Base-by-base conservation (phyloP, 1,140 invertebrate species). In the Pentalonia nigronervosa region DNA sequence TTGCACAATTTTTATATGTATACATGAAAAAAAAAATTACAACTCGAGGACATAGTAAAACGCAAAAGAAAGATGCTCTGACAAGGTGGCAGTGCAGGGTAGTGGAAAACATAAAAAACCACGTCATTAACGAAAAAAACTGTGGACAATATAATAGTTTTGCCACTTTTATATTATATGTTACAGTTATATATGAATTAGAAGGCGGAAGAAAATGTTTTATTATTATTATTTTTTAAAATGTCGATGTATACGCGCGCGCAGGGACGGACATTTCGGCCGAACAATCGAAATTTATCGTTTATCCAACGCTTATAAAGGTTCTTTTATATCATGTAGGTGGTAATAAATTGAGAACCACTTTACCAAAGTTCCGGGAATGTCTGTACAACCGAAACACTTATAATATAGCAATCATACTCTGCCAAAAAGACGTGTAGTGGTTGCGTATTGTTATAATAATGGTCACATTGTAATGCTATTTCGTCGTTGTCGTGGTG, bases 141-240 rank as follows among this genome's bases (percentile, higher is more conserved):
- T 50, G 30, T 1, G 14, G 20, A 89, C 3, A 36, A 47, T n/a
- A 87, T n/a, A n/a, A 47, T 48, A 47, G 9, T 50, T 87, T 50
- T 86, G 41, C 25, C 2, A 48, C 7, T 48, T 87, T 47, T n/a
- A 36, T 47, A 11, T 34, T 21, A 25, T 53, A 53, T 1, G 23
- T 53, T 23, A 53, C 21, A 87, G 45, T 87, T 48, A 45, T 41
- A 41, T 41, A 41, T 7, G 2, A 50, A 9, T 4, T 9, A 8
- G 2, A 4, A 4, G 41, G 7, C 1, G 7, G 30, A 34, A 1
- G 86, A 84, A 41, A 84, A 88, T 8, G 20, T 50, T 88, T 48
- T 87, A 87, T 87, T 87, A 87, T 87, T 47, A 84, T 48, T 41
- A 83, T 83, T 47, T 47, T 86, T 88, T 34, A 53, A 53, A 25